These are phyloP conservation scores for Acleris sparsana DNA, from an alignment of 2,888 invertebrate species.

Conservation along the genomic window DNA sequence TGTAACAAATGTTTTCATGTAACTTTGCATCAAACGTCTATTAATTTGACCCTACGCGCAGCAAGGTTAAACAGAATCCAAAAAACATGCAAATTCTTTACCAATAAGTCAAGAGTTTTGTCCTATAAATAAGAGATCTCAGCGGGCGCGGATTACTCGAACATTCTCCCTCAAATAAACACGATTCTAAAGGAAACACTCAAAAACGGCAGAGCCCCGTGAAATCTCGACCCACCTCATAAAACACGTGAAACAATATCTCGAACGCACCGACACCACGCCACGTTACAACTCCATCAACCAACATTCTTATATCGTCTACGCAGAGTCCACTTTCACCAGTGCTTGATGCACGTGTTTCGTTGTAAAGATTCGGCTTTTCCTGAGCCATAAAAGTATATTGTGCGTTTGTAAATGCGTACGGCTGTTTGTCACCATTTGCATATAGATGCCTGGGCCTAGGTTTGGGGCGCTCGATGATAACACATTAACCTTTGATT, in stretches of 20 bases:
- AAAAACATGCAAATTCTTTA: constrained; percentile 30
- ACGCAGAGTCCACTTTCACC: constrained; percentile 44
- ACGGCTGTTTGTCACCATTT: constrained; percentile 81
- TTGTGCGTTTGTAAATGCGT: constrained; percentile 79
- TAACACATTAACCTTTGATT: constrained; percentile 42
- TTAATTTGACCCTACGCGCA: background rate
- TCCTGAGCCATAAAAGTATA: constrained; percentile 80
- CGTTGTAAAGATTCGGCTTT: constrained; percentile 65
- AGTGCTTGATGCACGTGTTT: constrained; percentile 36
- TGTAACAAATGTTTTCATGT: background rate
- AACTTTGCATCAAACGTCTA: background rate
- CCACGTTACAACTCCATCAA: constrained; percentile 19
- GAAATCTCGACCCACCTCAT: constrained; percentile 80
- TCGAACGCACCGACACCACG: constrained; percentile 48
- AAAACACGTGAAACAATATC: constrained; percentile 83
- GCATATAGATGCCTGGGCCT: constrained; percentile 70
- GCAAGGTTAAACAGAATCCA: background rate
- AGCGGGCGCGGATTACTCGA: constrained; percentile 60
- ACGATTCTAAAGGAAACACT: constrained; percentile 63
- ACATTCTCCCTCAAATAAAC: constrained; percentile 60
- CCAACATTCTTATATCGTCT: constrained; percentile 27
- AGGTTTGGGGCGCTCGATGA: constrained; percentile 44
- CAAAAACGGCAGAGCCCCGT: constrained; percentile 71
- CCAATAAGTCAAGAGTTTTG: constrained; percentile 51
- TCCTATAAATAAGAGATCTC: constrained; percentile 57